These are phyloP conservation scores for Dicrurus megarhynchus DNA, from an alignment of 2,113 vertebrate genomes.

Conservation along the genomic window DNA sequence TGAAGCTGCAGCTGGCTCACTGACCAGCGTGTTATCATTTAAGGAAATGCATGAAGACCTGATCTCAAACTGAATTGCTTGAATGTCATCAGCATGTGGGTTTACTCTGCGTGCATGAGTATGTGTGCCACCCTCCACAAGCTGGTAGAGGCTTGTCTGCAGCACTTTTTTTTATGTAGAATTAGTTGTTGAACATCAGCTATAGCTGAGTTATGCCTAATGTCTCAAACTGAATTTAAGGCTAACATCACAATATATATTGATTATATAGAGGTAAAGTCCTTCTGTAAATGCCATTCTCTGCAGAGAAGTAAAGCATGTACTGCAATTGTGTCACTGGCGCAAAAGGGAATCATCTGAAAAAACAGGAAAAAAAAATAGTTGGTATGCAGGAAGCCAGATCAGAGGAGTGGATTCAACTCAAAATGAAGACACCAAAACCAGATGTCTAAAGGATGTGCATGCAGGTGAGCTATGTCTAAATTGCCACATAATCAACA, in stretches of 20 bases:
- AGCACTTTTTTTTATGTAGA: background rate
- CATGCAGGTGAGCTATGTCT: background rate
- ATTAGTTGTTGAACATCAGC: background rate
- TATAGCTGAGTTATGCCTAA: background rate
- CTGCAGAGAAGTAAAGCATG: background rate
- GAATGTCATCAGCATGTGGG: background rate
- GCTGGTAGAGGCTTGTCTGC: background rate
- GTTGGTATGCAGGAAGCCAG: background rate
- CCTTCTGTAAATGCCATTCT: background rate
- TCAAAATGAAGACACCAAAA: slow-evolving; percentile 24
- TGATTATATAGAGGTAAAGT: background rate
- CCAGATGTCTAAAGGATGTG: background rate
- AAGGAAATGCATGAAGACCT: background rate
- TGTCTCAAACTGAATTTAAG: background rate
- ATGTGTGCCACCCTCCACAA: background rate
- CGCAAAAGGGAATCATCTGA: background rate
- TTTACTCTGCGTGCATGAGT: background rate
- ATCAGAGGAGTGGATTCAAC: background rate
- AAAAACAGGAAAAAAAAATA: background rate
- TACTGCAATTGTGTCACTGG: background rate
- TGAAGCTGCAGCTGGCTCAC: background rate
- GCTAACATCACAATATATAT: background rate
- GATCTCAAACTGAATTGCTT: background rate
- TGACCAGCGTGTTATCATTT: background rate
- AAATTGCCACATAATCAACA: slow-evolving; percentile 28